Evolutionary conservation across 2,888 invertebrate species (phyloP), one percentile per base, ranked within the genome.

Genomic region (Agrotis exclamationis): DNA sequence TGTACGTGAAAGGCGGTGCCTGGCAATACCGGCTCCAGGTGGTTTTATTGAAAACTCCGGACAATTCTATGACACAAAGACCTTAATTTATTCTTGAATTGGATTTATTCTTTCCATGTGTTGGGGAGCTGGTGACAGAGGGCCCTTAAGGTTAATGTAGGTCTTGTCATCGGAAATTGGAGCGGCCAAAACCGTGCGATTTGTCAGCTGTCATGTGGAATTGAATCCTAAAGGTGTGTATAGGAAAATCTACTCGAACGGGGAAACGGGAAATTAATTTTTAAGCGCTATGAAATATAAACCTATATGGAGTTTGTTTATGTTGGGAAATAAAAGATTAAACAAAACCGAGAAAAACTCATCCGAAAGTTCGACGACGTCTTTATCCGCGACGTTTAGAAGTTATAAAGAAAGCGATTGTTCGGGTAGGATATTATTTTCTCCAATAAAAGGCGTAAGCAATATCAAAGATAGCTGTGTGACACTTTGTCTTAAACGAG

Each of bases 71-170:
- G 91, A 88, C 93, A 94, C 92, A 94, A 95, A 93, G 92, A 92
- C 93, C 91, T 94, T 95, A 95, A 95, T 95, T 95, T 95, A 95
- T 95, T 95, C 94, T 93, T 94, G 92, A 94, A 94, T 90, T 89
- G 91, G 92, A 93, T 94, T 94, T 93, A 95, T 94, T 94, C 91
- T 91, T 91, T 91, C 87, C 89, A 85, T 92, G 91, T 90, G 91
- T 91, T 91, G 91, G 85, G 85, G 84, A 91, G 90, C 87, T 91
- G 92, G 92, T 93, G 94, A 94, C 93, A 92, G 93, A 95, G 94
- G 89, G 89, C 90, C 90, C 95, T 95, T 92, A 89, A 92, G 93
- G 94, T 94, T 95, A 94, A 95, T 95, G 92, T 93, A 92, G 93
- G 94, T 93, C 91, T 93, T 94, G 94, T 94, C 94, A 94, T 91